phyloP scores from a whole-genome alignment of 92 coral and sea anemone species.

The Zoanthus sociatus region DNA sequence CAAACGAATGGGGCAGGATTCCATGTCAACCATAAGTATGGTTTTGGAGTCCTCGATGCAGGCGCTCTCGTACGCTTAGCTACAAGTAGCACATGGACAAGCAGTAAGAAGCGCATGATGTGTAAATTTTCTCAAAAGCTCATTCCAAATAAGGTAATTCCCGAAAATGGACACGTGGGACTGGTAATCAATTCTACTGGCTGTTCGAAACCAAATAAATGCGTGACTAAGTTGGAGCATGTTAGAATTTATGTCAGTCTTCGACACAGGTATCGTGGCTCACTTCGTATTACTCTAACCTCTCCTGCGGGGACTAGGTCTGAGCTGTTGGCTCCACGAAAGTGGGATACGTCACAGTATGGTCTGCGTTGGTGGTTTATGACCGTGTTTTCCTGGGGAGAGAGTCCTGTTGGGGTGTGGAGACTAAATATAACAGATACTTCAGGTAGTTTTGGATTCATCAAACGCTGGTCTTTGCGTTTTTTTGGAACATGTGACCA shows the following conservation, averaged over 20 bases:
- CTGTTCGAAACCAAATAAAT: conserved; percentile 60
- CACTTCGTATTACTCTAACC: conserved; percentile 77
- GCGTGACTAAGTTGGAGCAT: conserved; percentile 89
- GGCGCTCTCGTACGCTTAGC: conserved; percentile 85
- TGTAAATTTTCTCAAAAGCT: conserved; percentile 68
- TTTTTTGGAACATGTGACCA: conserved; percentile 85
- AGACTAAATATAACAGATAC: conserved; percentile 74
- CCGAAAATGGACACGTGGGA: conserved; percentile 60
- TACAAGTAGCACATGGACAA: conserved; percentile 71
- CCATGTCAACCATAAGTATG: conserved; percentile 94
- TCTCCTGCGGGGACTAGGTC: conserved; percentile 93
- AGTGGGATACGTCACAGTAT: conserved; percentile 68
- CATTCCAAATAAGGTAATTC: conserved; percentile 59
- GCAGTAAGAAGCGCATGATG: conserved; percentile 79
- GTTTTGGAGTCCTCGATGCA: conserved; percentile 95
- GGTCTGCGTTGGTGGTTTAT: conserved; percentile 97
- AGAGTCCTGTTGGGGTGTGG: conserved; percentile 92
- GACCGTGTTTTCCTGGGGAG: conserved; percentile 99
- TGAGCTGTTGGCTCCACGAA: conserved; percentile 81
- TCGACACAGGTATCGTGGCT: conserved; percentile 78
- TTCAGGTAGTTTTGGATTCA: conserved; percentile 68
- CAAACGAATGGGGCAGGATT: conserved; percentile 87
- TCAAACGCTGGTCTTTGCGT: conserved; percentile 86
- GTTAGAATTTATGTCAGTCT: conserved; percentile 82
- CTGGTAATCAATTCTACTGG: conserved; percentile 71